Percentiles rank a stretch among this genome's conserved stretches.
phyloP scores from a whole-genome alignment of 2,113 vertebrate species.

The Recurvirostra avosetta region DNA sequence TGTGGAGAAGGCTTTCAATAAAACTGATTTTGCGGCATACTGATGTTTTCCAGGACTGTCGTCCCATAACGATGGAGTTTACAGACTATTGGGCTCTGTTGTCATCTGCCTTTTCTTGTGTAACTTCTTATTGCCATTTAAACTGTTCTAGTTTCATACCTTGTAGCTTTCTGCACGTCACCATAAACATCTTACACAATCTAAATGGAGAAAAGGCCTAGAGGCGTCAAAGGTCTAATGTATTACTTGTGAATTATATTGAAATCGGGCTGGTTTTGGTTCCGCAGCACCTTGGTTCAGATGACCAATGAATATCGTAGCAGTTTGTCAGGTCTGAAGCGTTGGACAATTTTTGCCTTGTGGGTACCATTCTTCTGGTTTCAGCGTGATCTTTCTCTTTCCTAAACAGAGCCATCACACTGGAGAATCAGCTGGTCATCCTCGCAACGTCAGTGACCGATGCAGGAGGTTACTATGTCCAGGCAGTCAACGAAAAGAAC shows the following conservation, averaged over 20 bases:
- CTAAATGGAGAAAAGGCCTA: neutral
- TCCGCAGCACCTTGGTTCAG: fast-evolving
- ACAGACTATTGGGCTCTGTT: neutral
- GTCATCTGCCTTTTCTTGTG: neutral
- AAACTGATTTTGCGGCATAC: neutral
- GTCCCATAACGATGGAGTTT: neutral
- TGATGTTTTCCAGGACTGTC: neutral
- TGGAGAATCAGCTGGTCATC: conserved; percentile 91
- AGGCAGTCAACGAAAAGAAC: conserved; percentile 87
- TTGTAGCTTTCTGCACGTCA: neutral
- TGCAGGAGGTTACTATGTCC: conserved; percentile 83
- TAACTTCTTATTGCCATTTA: neutral
- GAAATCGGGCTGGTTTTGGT: neutral
- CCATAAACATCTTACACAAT: neutral
- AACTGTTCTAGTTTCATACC: neutral
- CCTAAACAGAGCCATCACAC: conserved; percentile 80
- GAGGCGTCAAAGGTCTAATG: neutral
- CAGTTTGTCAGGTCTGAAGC: neutral
- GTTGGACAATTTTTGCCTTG: neutral
- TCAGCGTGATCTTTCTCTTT: neutral
- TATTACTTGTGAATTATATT: neutral
- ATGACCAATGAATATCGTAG: neutral
- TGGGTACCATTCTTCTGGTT: neutral
- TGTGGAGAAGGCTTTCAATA: neutral
- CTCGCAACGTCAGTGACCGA: conserved; percentile 74